Conservation (phyloP, 2,888 invertebrate species). For the Clanis bilineata region DNA sequence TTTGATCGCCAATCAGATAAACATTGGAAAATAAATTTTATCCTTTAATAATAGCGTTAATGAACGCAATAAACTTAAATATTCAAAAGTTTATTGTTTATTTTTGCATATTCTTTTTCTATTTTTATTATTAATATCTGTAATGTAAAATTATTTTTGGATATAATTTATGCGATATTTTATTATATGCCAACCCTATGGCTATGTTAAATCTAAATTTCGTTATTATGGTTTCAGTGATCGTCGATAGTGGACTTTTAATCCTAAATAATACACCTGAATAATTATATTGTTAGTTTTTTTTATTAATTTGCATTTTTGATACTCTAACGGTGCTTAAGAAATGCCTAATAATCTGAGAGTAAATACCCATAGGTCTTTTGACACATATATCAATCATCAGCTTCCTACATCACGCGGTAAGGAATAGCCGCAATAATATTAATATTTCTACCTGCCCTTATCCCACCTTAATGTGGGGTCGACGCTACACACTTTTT, state of each 20-base stretch:
- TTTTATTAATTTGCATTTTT: too few species aligned
- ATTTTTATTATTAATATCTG: neutral
- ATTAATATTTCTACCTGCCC: too few species aligned
- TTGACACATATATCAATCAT: too few species aligned
- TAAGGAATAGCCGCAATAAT: too few species aligned
- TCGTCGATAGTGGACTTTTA: conserved; percentile 32
- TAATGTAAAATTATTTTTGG: neutral
- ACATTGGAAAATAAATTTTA: neutral
- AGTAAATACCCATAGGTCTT: too few species aligned
- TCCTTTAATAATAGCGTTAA: neutral
- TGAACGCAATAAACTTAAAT: neutral
- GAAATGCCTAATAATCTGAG: too few species aligned
- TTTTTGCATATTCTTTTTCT: neutral
- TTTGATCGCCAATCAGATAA: neutral
- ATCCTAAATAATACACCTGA: conserved; percentile 14
- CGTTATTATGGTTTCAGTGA: conserved; percentile 40
- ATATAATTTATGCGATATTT: neutral
- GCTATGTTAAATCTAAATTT: conserved; percentile 13
- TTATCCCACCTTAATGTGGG: too few species aligned
- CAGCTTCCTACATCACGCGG: too few species aligned
- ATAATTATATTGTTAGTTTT: too few species aligned
- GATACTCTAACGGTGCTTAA: too few species aligned
- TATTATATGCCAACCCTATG: neutral
- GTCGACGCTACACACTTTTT: too few species aligned
- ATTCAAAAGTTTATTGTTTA: neutral